Conservation (phyloP, 1,140 invertebrate genomes). For the Tetramorium parvispinum region DNA sequence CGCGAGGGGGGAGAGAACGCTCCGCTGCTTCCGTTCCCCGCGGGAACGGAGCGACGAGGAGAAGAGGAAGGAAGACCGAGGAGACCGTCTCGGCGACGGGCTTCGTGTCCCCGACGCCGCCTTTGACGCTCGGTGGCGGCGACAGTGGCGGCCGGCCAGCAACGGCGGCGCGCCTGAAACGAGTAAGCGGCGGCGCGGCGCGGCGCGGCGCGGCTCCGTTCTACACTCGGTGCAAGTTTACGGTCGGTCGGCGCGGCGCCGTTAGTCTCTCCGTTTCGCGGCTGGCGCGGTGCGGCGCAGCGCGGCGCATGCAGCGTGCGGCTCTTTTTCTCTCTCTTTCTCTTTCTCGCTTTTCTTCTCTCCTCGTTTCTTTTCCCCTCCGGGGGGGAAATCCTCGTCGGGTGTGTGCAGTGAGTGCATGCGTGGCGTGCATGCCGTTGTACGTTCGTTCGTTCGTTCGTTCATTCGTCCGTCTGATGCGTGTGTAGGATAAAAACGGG, state of each 20-base stretch:
- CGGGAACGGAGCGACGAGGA: neutral
- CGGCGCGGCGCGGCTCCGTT: neutral
- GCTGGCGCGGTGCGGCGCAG: slow-evolving; percentile 13
- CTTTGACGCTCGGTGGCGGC: slow-evolving; percentile 3
- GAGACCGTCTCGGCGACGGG: no score
- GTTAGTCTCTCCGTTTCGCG: slow-evolving; percentile 35
- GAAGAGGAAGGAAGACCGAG: neutral
- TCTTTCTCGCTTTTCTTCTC: neutral
- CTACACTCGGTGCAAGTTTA: slow-evolving; percentile 16
- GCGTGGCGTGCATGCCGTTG: neutral
- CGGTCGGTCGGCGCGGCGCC: slow-evolving; percentile 45
- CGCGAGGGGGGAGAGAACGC: neutral
- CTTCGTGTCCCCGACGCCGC: neutral
- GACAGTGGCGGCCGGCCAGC: slow-evolving; percentile 28
- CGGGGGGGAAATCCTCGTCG: neutral
- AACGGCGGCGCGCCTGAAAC: neutral
- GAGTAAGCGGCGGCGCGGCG: slow-evolving; percentile 24
- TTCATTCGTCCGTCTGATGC: neutral
- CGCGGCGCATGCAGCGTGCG: neutral
- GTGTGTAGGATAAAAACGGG: neutral
- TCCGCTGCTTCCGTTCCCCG: neutral
- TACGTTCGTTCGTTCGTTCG: neutral
- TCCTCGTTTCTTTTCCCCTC: neutral
- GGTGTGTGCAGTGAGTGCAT: slow-evolving; percentile 25
- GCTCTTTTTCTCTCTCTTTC: neutral